Evolutionary conservation across 2,888 invertebrate genomes (phyloP), one percentile per base, ranked within the genome.

Genomic region (Stenodema calcarata): DNA sequence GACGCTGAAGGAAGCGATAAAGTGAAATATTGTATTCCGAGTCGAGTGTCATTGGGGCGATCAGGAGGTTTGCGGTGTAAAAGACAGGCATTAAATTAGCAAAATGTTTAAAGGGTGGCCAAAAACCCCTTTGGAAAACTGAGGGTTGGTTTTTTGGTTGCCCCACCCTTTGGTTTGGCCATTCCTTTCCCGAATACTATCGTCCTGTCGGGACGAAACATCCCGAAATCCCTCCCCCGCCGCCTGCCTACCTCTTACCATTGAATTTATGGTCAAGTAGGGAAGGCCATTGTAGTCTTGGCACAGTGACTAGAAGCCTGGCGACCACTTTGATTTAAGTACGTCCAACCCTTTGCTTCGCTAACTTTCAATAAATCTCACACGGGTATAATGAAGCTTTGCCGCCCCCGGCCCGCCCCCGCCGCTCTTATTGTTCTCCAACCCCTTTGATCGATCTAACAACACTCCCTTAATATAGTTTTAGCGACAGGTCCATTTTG

Each of bases 361-460:
- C 88, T 87, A 87, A 87, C 88, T 88, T 87, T 88, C 88, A 88
- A 88, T 88, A 87, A 88, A 88, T 88, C 87, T 87, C 85, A 75
- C 54, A 81, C 87, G 85, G 79, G 88, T 86, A 87, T 88, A 88
- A 88, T 87, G 87, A 87, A 87, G 87, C 87, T 87, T 86, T 62
- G 78, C 75, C 86, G 69, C 86, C 88, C 88, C 89, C 86, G 3
- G 23, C 75, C 16, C 35, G n/a, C 50, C 83, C 73, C 88, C 90
- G 89, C 88, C 89, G 76, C 87, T 87, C 89, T 89, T 89, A 89
- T 76, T 82, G 83, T 87, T 87, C 88, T 87, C 84, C 47, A 80
- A 54, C 84, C 87, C 86, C 44, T 87, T 87, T 88, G 88, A 88
- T 88, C 88, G 89, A 88, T 87, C 78, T 83, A 84, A 84, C 82